These are phyloP conservation scores for Sarcophaga rosellei DNA, from an alignment of 2,888 invertebrate genomes.

Conservation along the genomic window DNA sequence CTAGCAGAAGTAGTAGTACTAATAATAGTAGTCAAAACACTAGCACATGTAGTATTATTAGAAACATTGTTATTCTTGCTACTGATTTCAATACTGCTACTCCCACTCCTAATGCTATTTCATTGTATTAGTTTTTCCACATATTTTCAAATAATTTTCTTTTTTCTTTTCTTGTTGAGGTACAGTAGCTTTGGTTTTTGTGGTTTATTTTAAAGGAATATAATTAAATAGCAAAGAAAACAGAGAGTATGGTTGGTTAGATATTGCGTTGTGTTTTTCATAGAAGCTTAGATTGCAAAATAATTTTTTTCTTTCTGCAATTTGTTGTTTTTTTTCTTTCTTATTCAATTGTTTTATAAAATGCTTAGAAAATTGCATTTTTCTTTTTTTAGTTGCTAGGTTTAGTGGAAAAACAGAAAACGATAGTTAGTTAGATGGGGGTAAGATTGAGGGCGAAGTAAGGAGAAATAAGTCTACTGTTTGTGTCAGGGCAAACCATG, in stretches of 20 bases:
- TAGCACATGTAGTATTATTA: too few species aligned
- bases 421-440: neutral
- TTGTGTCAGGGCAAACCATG: slow-evolving; percentile 49
- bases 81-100: too few species aligned
- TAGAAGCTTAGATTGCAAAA: slow-evolving; percentile 55
- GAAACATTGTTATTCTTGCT: too few species aligned
- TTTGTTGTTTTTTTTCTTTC: neutral
- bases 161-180: slow-evolving; percentile 11
- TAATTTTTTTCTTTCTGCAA: slow-evolving; percentile 6
- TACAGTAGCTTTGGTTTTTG: slow-evolving; percentile 44
- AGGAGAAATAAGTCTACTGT: slow-evolving; percentile 15
- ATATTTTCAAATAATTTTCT: neutral
- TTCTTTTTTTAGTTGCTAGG: slow-evolving; percentile 27
- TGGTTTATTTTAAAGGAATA: slow-evolving; percentile 64
- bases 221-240: slow-evolving; percentile 62
- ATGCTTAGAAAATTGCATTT: slow-evolving; percentile 55
- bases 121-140: neutral
- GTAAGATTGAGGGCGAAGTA: neutral
- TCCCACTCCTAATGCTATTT: neutral
- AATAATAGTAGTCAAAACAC: too few species aligned
- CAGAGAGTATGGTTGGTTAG: neutral
- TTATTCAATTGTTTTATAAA: neutral
- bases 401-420: slow-evolving; percentile 21
- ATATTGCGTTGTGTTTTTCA: slow-evolving; percentile 54
- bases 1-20: too few species aligned